Evolutionary conservation across 2,113 vertebrate species (phyloP), one percentile per base, ranked within the genome.

Genomic region (Delphinus delphis): DNA sequence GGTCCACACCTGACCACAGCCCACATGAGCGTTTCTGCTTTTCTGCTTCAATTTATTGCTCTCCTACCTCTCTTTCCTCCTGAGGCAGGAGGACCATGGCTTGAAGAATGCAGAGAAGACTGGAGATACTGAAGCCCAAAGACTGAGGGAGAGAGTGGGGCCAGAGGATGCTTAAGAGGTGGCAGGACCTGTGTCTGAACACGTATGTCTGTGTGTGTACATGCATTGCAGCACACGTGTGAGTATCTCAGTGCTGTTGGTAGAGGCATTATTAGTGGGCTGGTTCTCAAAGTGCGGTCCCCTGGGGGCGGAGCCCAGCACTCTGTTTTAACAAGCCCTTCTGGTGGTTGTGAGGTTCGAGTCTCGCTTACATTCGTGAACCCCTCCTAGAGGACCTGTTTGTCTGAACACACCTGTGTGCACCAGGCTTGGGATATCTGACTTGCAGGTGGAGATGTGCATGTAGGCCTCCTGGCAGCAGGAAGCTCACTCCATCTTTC

Each of bases 361-460:
- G 21, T 21, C 60, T 62, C 2, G 1, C 0, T 50, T 23, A 15
- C 12, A n/a, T 8, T 31, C 44, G 15, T 50, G 31, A 73, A 44
- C 36, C 17, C 1, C 23, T 70, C 28, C 55, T 12, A 1, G 8
- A 63, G 33, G 33, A 23, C 0, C 0, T 44, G 55, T 44, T 25
- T 84, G 38, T 67, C 4, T 60, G 80, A n/a, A 17, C 0, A 13
- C 55, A 80, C 91, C 60, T 85, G 93, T 38, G 71, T n/a, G 38
- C 1, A 14, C 5, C 15, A 76, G 92, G 81, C 41, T 70, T 13
- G 26, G 11, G 38, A 11, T 63, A 76, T 80, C 77, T 97, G 96
- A 68, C 82, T 88, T 31, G 47, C 89, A 97, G 88, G 38, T 36
- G 93, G 88, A 94, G 50, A 55, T 93, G 89, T 93, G 88, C 89